A percentile compares a stretch with the other conserved stretches of the same genome.
Conservation (phyloP, 1,140 invertebrate genomes). For the Listronotus bonariensis region DNA sequence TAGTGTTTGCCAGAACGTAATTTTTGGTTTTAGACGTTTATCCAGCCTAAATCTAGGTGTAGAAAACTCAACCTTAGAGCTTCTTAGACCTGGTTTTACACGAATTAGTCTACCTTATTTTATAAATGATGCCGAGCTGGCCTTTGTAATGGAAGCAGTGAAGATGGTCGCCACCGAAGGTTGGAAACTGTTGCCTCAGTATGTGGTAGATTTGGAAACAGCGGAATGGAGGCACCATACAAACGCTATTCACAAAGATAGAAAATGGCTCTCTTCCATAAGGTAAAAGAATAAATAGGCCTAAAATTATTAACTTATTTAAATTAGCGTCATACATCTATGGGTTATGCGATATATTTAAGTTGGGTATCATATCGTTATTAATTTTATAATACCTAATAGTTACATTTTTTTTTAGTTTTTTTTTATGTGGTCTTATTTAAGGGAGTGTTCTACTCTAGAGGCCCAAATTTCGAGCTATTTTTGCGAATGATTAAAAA, state of each 20-base stretch:
- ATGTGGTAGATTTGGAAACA: slow-evolving; percentile 82
- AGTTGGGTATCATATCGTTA: too few species aligned
- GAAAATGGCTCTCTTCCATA: slow-evolving; percentile 81
- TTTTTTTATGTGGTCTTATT: too few species aligned
- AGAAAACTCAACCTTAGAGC: slow-evolving; percentile 71
- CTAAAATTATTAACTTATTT: too few species aligned
- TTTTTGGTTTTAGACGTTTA: slow-evolving; percentile 57
- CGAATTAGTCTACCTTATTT: slow-evolving; percentile 86
- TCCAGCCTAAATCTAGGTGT: slow-evolving; percentile 65
- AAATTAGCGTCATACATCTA: too few species aligned
- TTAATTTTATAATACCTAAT: too few species aligned
- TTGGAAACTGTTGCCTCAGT: slow-evolving; percentile 88
- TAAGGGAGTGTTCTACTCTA: too few species aligned
- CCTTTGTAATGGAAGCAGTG: slow-evolving; percentile 83
- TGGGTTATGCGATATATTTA: too few species aligned
- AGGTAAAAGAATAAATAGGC: slow-evolving; percentile 61
- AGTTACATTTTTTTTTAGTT: too few species aligned
- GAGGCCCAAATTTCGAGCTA: too few species aligned
- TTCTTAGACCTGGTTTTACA: slow-evolving; percentile 84
- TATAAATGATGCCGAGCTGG: slow-evolving; percentile 76
- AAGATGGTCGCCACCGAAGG: slow-evolving; percentile 87
- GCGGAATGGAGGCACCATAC: slow-evolving; percentile 89
- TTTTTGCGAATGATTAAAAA: too few species aligned
- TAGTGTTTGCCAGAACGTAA: not conserved
- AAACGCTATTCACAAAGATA: slow-evolving; percentile 76